These are phyloP conservation scores for Phylloscopus trochilus DNA, from an alignment of 2,113 vertebrate species.

Conservation along the genomic window DNA sequence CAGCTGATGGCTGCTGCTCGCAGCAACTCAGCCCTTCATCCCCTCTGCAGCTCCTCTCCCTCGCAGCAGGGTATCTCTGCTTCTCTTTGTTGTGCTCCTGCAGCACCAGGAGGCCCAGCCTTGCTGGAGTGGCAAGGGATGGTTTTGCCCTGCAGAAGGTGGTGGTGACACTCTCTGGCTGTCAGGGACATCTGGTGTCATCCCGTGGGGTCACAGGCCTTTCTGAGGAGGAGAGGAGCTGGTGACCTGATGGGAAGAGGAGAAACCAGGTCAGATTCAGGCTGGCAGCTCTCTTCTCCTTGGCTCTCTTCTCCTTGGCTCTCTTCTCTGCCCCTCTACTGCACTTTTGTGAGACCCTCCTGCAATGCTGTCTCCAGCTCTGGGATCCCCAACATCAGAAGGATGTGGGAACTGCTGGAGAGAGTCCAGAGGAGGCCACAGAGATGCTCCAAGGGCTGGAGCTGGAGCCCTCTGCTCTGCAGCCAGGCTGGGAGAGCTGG, in stretches of 20 bases:
- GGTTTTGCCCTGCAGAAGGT: not conserved
- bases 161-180: not conserved
- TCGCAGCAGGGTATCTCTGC: fast-evolving
- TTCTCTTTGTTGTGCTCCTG: fast-evolving
- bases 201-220: not conserved
- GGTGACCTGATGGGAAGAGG: not conserved
- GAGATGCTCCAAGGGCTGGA: fast-evolving
- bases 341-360: not conserved
- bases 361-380: not conserved
- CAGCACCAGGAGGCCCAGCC: fast-evolving
- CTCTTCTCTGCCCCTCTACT: not conserved
- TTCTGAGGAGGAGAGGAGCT: not conserved
- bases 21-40: fast-evolving
- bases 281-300: not conserved
- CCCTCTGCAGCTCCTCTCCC: not conserved
- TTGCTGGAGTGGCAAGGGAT: fast-evolving
- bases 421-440: not conserved
- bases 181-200: fast-evolving
- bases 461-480: no score
- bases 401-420: not conserved
- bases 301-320: not conserved
- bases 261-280: not conserved
- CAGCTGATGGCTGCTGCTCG: not conserved
- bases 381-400: not conserved
- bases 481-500: not conserved